Base-by-base conservation (phyloP, 1,140 invertebrate genomes). In the Drosophila auraria region DNA sequence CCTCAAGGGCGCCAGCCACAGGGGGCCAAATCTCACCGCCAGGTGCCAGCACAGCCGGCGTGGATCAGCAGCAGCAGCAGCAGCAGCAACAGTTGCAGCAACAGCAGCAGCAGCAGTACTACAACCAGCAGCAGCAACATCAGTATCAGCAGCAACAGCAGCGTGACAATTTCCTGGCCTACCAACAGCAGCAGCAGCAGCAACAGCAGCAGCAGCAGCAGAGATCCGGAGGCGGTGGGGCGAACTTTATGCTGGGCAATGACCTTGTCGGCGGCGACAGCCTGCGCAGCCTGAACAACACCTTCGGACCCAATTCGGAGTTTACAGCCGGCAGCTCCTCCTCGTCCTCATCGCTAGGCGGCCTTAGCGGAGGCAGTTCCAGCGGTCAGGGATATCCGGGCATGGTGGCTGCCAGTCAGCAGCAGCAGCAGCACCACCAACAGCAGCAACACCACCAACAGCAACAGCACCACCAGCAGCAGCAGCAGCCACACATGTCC, bases 1-100 rank as follows among this genome's bases (percentile, higher is more conserved):
- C 92, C 92, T 93, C 92, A 90, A 93, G 92, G 92, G 92, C 92
- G 87, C 92, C 92, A 93, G 92, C 92, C 92, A 93, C 90, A 87
- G 92, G 92, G 92, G 91, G 92, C 92, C 92, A 93, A 91, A 91
- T 93, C 80, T 93, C 92, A 91, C 92, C 92, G 90, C 91, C 87
- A 77, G 92, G 91, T 86, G 92, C 75, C 81, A 82, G 78, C 69
- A 89, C 82, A 78, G 49, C 59, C 64, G 44, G 68, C 64, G 40
- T 71, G 30, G 68, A 71, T 20, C 75, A 75, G 25, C 83, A 82
- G 23, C 62, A 74, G 17, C 66, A 74, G 17, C 66, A 80, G 53
- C 78, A 73, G 12, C 57, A 69, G 11, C 83, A 82, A 9, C 73
- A 82, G 3, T 76, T 86, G 38, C 73, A 80, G 12, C 76, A 75